Base-by-base conservation (phyloP, 2,797 vertebrate species). In the Mormyrus hasselquistii region DNA sequence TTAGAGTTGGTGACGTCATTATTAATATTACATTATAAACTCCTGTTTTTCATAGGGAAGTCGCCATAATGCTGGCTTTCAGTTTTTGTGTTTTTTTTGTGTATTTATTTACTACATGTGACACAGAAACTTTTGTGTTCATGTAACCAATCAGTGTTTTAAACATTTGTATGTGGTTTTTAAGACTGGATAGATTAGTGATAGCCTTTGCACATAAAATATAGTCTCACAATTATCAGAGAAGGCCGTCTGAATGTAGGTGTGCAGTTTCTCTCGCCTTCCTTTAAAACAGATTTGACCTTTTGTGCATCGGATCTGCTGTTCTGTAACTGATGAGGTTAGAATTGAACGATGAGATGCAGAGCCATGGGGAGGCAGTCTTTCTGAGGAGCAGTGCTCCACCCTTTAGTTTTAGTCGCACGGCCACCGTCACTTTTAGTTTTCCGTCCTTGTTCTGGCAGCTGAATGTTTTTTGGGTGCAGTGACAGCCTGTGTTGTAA, bases 131-230 rank as follows among this genome's bases (percentile, higher is more conserved):
- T 34, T 34, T 38, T 79, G 47, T 88, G 73, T 88, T 34, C 55
- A 22, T 88, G 88, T 88, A 29, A 47, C 2, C 79, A 69, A 65
- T 57, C 59, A 87, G 29, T 89, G 88, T 90, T 88, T 92, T 59
- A 53, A 85, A 85, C n/a, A 52, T 85, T 53, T 91, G 89, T 91
- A 29, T 90, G 47, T 89, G 44, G 89, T 87, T 87, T 91, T 53
- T 55, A 65, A 73, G 89, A 89, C 88, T 87, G 50, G 85, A 91
- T 65, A 89, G 85, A 90, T 59, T 89, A 44, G 83, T n/a, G 4
- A 73, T 38, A 73, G 55, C 16, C 19, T 86, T 89, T 91, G 89
- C 88, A 90, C 76, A 90, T 59, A 76, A 41, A 53, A 88, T 87
- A 88, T 87, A 82, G 90, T 93, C 90, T 73, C 22, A 52, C 14